phyloP scores from a whole-genome alignment of 2,888 invertebrate genomes.

The Lydus trimaculatus region DNA sequence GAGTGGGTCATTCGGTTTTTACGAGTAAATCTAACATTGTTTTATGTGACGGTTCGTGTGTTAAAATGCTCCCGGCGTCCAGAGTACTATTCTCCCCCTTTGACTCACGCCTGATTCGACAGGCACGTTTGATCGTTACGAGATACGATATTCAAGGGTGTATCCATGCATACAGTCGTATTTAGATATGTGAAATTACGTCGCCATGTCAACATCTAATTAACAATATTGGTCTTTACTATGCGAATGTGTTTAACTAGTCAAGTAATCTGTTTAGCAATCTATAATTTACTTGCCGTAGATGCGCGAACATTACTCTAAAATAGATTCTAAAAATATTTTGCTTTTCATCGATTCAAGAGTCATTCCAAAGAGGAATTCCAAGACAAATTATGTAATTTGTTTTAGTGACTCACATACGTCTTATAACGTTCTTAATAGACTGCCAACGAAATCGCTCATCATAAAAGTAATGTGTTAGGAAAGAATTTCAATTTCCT shows the following conservation, averaged over 20 bases:
- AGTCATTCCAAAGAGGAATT: slow-evolving; percentile 27
- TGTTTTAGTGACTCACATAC: slow-evolving; percentile 52
- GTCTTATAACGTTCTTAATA: slow-evolving; percentile 53
- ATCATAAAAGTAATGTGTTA: slow-evolving; percentile 49
- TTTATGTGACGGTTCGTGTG: slow-evolving; percentile 45
- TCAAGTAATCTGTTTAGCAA: not conserved
- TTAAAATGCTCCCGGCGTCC: slow-evolving; percentile 39
- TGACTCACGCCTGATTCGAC: slow-evolving; percentile 16
- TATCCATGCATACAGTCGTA: slow-evolving; percentile 14
- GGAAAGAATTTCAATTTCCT: slow-evolving; percentile 49
- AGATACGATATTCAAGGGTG: slow-evolving; percentile 13
- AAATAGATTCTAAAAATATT: too few species aligned
- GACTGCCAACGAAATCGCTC: slow-evolving; percentile 44
- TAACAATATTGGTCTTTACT: slow-evolving; percentile 20
- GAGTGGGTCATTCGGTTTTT: slow-evolving; percentile 45
- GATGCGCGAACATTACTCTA: too few species aligned
- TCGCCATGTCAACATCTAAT: slow-evolving; percentile 31
- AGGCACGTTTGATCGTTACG: slow-evolving; percentile 27
- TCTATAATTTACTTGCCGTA: too few species aligned
- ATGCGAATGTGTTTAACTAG: slow-evolving; percentile 14
- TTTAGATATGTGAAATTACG: slow-evolving; percentile 10
- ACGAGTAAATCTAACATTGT: slow-evolving; percentile 47
- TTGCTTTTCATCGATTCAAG: too few species aligned
- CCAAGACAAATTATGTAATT: slow-evolving; percentile 56
- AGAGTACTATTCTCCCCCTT: not conserved